A percentile compares a stretch with the other conserved stretches of the same genome.
Evolutionary conservation across 1,140 invertebrate species (phyloP).

Genomic region (Drosophila albomicans): DNA sequence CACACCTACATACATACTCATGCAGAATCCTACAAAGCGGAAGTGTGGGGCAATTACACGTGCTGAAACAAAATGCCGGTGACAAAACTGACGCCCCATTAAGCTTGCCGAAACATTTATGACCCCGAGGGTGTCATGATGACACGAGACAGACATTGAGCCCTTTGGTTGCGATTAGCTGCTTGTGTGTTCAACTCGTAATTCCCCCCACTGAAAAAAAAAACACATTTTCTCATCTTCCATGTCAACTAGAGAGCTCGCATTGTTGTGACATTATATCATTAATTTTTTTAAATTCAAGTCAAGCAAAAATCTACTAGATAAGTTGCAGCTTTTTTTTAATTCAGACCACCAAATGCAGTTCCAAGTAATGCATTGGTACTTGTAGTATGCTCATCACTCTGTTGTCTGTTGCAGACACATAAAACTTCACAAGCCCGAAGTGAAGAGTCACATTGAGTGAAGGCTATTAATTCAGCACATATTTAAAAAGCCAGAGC

Average conservation of each 20-base stretch:
- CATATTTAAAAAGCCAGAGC: slow-evolving; percentile 57
- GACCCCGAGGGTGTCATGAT: slow-evolving; percentile 66
- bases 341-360: too few relatives aligned
- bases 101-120: slow-evolving; percentile 74
- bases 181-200: neutral
- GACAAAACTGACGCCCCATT: slow-evolving; percentile 58
- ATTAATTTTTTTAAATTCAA: neutral
- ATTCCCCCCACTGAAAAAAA: neutral
- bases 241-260: neutral
- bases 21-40: slow-evolving; percentile 21
- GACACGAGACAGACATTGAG: slow-evolving; percentile 31
- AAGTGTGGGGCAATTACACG: slow-evolving; percentile 71
- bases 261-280: neutral
- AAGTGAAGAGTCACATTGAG: neutral
- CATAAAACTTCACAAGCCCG: neutral
- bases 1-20: slow-evolving; percentile 31
- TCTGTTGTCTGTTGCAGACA: neutral
- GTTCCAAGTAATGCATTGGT: neutral
- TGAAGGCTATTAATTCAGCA: slow-evolving; percentile 69
- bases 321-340: too few relatives aligned
- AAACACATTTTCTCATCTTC: neutral
- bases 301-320: neutral
- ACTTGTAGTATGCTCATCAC: neutral
- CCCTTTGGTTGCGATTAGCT: slow-evolving; percentile 1
- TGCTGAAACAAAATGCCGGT: slow-evolving; percentile 53